A percentile compares a stretch with the other conserved stretches of the same genome.
phyloP scores from a whole-genome alignment of 2,888 invertebrate genomes.

The Phrixothrix hirtus region DNA sequence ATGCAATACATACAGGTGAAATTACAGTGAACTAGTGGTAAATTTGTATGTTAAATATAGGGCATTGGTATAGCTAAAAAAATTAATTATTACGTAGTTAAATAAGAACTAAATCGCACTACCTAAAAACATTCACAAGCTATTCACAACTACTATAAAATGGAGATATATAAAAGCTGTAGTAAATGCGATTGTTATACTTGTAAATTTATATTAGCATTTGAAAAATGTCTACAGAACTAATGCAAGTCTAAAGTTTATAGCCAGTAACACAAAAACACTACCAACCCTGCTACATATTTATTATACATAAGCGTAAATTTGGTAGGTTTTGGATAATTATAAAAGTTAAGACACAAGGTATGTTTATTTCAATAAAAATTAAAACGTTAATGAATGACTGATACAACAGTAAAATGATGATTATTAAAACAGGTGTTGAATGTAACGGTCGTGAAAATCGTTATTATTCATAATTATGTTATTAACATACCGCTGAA shows the following conservation, averaged over 20 bases:
- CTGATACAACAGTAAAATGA: slow-evolving; percentile 14
- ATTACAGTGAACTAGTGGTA: no score
- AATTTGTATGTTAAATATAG: no score
- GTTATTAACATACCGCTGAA: slow-evolving; percentile 64
- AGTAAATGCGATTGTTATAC: no score
- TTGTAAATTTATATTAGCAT: no score
- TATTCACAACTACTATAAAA: no score
- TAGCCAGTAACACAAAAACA: slow-evolving; percentile 7
- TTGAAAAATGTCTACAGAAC: no score
- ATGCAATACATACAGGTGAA: no score
- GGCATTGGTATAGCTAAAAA: no score
- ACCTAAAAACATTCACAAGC: no score
- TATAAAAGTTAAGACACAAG: slow-evolving; percentile 36
- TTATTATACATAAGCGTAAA: slow-evolving; percentile 33
- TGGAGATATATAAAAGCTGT: no score
- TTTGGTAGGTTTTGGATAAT: slow-evolving; percentile 34
- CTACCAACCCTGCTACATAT: slow-evolving; percentile 47
- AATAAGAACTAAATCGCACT: no score
- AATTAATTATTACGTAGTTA: no score
- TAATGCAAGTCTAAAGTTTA: slow-evolving; percentile 1
- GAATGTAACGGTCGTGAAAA: slow-evolving; percentile 29
- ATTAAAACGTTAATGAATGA: slow-evolving; percentile 17
- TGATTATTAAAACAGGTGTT: slow-evolving; percentile 29
- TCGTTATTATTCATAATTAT: slow-evolving; percentile 25
- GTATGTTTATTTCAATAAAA: slow-evolving; percentile 28